phyloP scores from a whole-genome alignment of 1,140 invertebrate genomes.

The Aphelinus certus region DNA sequence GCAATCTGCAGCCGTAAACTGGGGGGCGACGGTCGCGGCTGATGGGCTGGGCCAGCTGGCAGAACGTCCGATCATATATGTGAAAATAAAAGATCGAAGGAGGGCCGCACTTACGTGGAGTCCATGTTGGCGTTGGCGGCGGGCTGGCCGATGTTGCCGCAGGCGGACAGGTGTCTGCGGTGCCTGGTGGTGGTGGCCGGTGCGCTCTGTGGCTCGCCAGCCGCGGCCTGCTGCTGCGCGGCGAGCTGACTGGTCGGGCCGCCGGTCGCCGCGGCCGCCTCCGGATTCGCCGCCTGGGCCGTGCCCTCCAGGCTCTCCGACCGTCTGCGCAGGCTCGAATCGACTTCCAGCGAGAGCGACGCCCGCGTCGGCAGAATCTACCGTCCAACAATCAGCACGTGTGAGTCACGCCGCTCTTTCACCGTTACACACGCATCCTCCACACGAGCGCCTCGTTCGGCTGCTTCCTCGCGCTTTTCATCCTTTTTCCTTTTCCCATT shows the following conservation, averaged over 20 bases:
- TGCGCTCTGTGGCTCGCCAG: neutral
- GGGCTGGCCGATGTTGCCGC: slow-evolving; percentile 59
- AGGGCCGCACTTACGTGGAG: slow-evolving; percentile 50
- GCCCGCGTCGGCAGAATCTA: slow-evolving; percentile 64
- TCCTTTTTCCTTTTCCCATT: too few species aligned
- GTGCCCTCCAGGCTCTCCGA: slow-evolving; percentile 72
- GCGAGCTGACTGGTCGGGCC: neutral
- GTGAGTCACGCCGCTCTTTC: too few species aligned
- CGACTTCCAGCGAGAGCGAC: slow-evolving; percentile 71
- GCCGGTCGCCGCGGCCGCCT: slow-evolving; percentile 53
- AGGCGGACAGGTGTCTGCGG: slow-evolving; percentile 61
- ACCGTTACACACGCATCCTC: too few species aligned
- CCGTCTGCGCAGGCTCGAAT: slow-evolving; percentile 61
- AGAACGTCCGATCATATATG: too few species aligned
- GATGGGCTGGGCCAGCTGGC: too few species aligned
- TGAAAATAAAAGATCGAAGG: too few species aligned
- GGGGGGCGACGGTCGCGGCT: too few species aligned
- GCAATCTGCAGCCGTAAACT: too few species aligned
- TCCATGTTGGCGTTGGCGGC: slow-evolving; percentile 59
- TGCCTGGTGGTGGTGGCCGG: slow-evolving; percentile 48
- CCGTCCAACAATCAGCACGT: neutral
- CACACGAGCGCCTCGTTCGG: too few species aligned
- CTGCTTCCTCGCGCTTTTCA: too few species aligned
- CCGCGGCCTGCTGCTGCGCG: neutral
- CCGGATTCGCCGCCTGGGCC: slow-evolving; percentile 55